A percentile compares a stretch with the other conserved stretches of the same genome.
These are phyloP conservation scores for Ptychobarbus kaznakovi DNA, from an alignment of 2,797 vertebrate species.

Conservation along the genomic window DNA sequence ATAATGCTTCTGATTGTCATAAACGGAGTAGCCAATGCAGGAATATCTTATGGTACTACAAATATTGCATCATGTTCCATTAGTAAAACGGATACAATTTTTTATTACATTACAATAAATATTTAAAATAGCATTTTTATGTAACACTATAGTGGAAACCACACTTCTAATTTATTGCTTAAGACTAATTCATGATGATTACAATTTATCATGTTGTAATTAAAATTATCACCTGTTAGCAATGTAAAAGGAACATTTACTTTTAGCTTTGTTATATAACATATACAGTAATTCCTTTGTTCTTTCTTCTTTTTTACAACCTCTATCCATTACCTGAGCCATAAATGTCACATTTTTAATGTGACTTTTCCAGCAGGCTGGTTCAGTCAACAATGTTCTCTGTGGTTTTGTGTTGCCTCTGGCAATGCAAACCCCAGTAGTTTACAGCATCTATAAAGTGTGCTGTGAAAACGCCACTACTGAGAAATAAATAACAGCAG, in stretches of 20 bases:
- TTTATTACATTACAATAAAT: not conserved
- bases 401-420: not conserved
- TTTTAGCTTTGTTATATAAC: not conserved
- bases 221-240: not conserved
- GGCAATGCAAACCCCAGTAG: constrained; percentile 43
- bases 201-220: not conserved
- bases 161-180: not conserved
- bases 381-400: constrained; percentile 19
- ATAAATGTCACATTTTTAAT: constrained; percentile 11
- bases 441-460: constrained; percentile 54
- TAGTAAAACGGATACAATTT: not conserved
- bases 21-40: not conserved
- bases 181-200: not conserved
- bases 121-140: not conserved
- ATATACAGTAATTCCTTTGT: not conserved
- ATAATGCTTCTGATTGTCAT: not conserved
- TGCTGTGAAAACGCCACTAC: constrained; percentile 8
- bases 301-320: not conserved
- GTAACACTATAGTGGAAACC: not conserved
- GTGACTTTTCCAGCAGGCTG: constrained; percentile 13
- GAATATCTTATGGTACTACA: not conserved
- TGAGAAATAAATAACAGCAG: not conserved
- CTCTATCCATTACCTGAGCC: not conserved
- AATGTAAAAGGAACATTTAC: not conserved
- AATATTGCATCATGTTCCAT: not conserved